Conservation (phyloP, 2,888 invertebrate species). For the Catonia carolina region DNA sequence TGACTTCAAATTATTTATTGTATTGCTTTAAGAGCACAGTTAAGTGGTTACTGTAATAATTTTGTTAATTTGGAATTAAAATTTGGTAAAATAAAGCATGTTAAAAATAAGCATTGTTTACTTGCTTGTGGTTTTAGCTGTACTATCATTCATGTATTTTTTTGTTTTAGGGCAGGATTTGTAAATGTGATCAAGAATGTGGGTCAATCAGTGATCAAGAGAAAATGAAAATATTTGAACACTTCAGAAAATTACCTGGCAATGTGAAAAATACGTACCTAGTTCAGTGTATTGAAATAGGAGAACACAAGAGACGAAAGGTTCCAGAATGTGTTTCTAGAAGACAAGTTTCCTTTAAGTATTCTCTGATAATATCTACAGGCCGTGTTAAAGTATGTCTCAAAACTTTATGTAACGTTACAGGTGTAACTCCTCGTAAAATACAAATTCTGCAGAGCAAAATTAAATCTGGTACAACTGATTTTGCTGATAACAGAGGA, state of each 20-base stretch:
- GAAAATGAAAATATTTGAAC: not conserved
- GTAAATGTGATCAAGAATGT: constrained; percentile 5
- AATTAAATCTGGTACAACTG: not conserved
- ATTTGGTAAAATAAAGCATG: too few species aligned
- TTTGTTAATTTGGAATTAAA: too few species aligned
- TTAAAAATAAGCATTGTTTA: too few species aligned
- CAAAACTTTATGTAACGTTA: not conserved
- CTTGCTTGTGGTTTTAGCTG: too few species aligned
- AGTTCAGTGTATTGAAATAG: not conserved
- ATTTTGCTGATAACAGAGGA: not conserved
- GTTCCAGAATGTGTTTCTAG: not conserved
- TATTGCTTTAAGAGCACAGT: not conserved
- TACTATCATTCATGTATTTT: not conserved
- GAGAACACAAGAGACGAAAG: not conserved
- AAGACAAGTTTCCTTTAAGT: not conserved
- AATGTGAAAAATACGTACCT: constrained; percentile 1
- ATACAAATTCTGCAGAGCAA: not conserved
- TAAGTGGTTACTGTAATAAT: not conserved
- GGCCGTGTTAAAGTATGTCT: constrained; percentile 1
- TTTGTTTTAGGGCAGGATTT: constrained; percentile 1
- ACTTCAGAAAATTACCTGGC: not conserved
- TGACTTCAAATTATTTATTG: not conserved
- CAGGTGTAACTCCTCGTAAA: not conserved
- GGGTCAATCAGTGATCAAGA: not conserved
- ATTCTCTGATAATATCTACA: not conserved